Evolutionary conservation across 2,113 vertebrate species (phyloP), one percentile per base, ranked within the genome.

Genomic region (Nicator chloris): DNA sequence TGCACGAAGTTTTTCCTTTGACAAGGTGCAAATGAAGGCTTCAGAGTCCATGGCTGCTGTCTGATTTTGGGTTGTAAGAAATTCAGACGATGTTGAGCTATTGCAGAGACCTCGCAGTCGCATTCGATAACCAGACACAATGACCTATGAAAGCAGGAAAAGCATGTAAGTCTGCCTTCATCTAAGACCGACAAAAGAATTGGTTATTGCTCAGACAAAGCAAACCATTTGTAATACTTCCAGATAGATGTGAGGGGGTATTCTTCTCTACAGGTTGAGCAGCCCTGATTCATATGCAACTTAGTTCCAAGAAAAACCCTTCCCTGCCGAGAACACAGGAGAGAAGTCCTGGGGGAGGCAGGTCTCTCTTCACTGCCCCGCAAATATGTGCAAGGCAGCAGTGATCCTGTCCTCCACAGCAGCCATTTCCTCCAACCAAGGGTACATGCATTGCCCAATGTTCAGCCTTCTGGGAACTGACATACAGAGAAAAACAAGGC

Each of bases 71-170:
- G 98, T 97, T 3, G 6, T 98, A 30, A 99, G 97, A 91, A 98
- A 98, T 47, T 98, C 97, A 50, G 96, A 82, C 7, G 98, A 64
- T 3, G 51, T 71, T 6, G 98, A 98, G 23, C 39, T 92, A 81
- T 98, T 98, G 94, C 99, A 99, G 95, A 99, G 93, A 96, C 98
- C 97, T 73, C 35, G 97, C 60, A 99, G 87, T 53, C 95, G 98
- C 61, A 98, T 98, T 21, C 97, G 98, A 9, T 98, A 98, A 22
- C 99, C 99, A 90, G 92, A 98, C 22, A 98, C 90, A 57, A 99
- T 47, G n/a, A 99, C 97, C 99, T 99, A 80, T 40, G 73, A 61
- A 92, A 94, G 42, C 1, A 13, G 6, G 15, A 53, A 86, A 82
- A 82, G 3, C 26, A 79, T 2, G 0, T 42, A 27, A 86, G 39